These are phyloP conservation scores for Camponotus vicinus DNA, from an alignment of 1,140 invertebrate species.

Conservation along the genomic window DNA sequence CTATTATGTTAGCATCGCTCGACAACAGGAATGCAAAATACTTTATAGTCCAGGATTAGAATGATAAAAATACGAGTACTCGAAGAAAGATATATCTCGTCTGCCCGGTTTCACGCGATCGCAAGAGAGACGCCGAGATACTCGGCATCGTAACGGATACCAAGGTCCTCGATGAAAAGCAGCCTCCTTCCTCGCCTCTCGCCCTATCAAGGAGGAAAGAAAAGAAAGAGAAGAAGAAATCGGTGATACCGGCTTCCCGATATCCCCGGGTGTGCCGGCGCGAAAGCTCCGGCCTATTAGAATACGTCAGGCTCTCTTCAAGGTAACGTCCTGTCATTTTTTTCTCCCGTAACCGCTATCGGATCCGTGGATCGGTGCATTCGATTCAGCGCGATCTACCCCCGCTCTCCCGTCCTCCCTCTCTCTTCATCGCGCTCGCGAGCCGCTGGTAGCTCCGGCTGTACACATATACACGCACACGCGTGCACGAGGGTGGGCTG, in stretches of 20 bases:
- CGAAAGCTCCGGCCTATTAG: conserved; percentile 77
- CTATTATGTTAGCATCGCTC: not conserved
- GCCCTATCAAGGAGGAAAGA: conserved; percentile 12
- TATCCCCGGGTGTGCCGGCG: conserved; percentile 54
- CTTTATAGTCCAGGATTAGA: not conserved
- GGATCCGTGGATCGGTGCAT: conserved; percentile 67
- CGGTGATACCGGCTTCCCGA: not conserved
- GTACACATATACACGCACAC: conserved; percentile 47
- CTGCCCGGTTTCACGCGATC: not conserved
- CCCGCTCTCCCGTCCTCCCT: not conserved
- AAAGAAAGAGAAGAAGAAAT: conserved; percentile 11
- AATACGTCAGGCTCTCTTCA: conserved; percentile 75
- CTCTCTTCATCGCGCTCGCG: conserved; percentile 25
- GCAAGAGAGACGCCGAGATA: conserved; percentile 5
- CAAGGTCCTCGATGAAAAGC: conserved; percentile 45
- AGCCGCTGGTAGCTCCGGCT: conserved; percentile 34
- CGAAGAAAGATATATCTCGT: not conserved
- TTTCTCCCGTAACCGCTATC: conserved; percentile 66
- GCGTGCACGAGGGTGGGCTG: conserved; percentile 81
- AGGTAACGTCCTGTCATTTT: conserved; percentile 59
- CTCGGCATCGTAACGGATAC: conserved; percentile 38
- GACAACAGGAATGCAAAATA: not conserved
- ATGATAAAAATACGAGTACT: not conserved
- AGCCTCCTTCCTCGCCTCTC: conserved; percentile 33
- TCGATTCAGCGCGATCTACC: conserved; percentile 52